phyloP scores from a whole-genome alignment of 2,797 vertebrate genomes.

The Bradypodion pumilum region DNA sequence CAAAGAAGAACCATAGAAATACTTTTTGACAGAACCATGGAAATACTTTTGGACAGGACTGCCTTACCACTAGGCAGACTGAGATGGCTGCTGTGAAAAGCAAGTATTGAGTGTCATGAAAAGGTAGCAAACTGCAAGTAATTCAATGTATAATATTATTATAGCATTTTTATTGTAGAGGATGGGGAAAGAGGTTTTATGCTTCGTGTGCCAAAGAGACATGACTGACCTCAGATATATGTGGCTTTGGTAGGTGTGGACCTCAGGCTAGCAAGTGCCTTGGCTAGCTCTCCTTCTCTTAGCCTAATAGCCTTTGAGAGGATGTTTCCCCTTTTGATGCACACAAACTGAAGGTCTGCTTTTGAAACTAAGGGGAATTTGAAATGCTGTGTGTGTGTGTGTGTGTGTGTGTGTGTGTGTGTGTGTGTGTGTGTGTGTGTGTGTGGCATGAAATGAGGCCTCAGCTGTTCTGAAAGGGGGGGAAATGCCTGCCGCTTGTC shows the following conservation, averaged over 20 bases:
- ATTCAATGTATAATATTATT: not conserved
- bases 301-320: not conserved
- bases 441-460: not conserved
- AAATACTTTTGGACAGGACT: not conserved
- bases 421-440: too few species aligned
- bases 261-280: not conserved
- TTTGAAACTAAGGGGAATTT: not conserved
- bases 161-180: not conserved
- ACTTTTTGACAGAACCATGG: not conserved
- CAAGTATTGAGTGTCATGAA: not conserved
- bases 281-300: not conserved
- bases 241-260: not conserved
- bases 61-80: not conserved
- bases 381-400: not conserved
- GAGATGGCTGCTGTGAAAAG: not conserved
- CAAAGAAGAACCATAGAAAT: not conserved
- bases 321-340: not conserved
- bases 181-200: not conserved
- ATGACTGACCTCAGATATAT: not conserved
- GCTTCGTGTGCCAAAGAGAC: not conserved
- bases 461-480: not conserved
- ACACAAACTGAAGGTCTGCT: not conserved
- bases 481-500: not conserved
- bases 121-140: too few species aligned
- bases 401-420: too few species aligned